A percentile compares a stretch with the other conserved stretches of the same genome.
These are phyloP conservation scores for Lacanobia wlatinum DNA, from an alignment of 2,888 invertebrate genomes.

Conservation along the genomic window DNA sequence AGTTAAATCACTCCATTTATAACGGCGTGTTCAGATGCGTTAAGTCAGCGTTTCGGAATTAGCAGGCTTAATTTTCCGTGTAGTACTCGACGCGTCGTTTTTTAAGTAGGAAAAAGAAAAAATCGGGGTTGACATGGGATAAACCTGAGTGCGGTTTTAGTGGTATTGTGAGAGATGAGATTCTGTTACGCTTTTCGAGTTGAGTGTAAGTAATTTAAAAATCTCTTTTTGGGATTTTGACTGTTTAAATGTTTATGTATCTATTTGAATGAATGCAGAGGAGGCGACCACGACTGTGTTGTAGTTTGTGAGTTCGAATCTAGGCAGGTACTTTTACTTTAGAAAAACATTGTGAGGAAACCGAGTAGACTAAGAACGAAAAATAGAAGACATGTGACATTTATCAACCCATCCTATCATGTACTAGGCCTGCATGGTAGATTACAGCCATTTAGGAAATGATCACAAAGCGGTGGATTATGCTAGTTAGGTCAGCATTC, in stretches of 20 bases:
- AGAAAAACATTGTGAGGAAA: too few species aligned
- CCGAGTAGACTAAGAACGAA: too few species aligned
- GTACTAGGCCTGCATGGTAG: too few species aligned
- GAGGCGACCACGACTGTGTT: too few species aligned
- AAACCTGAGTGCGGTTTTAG: constrained; percentile 36
- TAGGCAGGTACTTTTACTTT: too few species aligned
- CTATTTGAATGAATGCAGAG: background rate
- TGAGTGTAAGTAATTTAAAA: background rate
- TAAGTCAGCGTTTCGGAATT: constrained; percentile 62
- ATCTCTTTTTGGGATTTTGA: background rate
- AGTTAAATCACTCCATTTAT: constrained; percentile 64
- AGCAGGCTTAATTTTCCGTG: constrained; percentile 57
- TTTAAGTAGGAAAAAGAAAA: constrained; percentile 43
- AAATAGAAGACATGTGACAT: too few species aligned
- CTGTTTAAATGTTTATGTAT: background rate
- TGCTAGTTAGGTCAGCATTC: background rate
- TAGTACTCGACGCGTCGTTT: constrained; percentile 52
- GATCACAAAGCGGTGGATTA: background rate
- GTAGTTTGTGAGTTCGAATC: too few species aligned
- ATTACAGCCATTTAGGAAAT: too few species aligned
- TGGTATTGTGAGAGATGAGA: constrained; percentile 5
- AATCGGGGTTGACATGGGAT: constrained; percentile 25
- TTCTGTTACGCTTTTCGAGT: constrained; percentile 22
- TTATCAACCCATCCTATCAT: too few species aligned
- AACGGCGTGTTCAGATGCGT: constrained; percentile 56